Percentiles rank a stretch among this genome's conserved stretches.
Evolutionary conservation across 2,113 vertebrate species (phyloP).

Genomic region (Echinops telfairi): DNA sequence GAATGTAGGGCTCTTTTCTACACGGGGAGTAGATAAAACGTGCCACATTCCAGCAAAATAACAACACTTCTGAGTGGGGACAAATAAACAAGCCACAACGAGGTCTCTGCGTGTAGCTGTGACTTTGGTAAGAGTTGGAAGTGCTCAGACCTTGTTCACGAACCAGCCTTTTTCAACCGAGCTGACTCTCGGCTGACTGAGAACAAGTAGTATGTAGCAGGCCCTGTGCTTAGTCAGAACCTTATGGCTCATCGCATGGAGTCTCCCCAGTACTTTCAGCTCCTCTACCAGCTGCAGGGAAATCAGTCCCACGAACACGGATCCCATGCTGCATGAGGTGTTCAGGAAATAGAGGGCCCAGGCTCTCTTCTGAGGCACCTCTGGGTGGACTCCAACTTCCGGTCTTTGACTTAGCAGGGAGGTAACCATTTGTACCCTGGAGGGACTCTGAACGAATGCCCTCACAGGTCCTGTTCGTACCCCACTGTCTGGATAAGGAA

Average conservation of each 20-base stretch:
- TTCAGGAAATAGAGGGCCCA: no score
- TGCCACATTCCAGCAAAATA: conserved; percentile 19
- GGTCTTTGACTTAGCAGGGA: not conserved
- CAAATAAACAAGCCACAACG: not conserved
- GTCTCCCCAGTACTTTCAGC: no score
- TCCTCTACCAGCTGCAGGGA: no score
- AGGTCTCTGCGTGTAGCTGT: not conserved
- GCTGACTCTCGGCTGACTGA: not conserved
- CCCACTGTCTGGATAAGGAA: not conserved
- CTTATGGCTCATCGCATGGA: no score
- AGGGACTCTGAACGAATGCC: not conserved
- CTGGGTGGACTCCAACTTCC: not conserved
- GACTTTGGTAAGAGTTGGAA: not conserved
- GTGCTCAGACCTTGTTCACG: conserved; percentile 5
- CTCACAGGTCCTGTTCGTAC: not conserved
- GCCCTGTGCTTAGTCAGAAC: no score
- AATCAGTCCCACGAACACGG: no score
- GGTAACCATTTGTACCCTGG: not conserved
- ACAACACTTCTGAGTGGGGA: conserved; percentile 9
- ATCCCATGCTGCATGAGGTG: no score
- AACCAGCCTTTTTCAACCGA: not conserved
- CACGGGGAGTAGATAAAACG: not conserved
- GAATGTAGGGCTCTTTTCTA: not conserved
- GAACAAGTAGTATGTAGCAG: not conserved
- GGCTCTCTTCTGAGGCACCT: no score